These are phyloP conservation scores for Cyprinodon tularosa DNA, from an alignment of 2,113 vertebrate genomes.

Conservation along the genomic window DNA sequence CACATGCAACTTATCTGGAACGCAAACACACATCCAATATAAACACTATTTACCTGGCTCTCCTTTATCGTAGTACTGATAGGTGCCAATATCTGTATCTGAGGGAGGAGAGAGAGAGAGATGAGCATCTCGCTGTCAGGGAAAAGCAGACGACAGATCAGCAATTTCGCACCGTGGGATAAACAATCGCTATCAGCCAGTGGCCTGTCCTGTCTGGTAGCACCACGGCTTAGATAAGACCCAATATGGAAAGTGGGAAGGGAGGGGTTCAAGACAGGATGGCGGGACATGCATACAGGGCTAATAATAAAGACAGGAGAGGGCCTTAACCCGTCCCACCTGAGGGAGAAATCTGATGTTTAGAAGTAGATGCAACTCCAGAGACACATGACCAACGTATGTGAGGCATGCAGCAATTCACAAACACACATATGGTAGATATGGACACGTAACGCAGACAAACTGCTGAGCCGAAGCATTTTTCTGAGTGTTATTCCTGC, in stretches of 20 bases:
- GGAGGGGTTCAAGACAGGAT: constrained; percentile 34
- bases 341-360: constrained; percentile 56
- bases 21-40: constrained; percentile 71
- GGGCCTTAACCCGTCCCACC: constrained; percentile 50
- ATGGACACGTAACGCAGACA: constrained; percentile 34
- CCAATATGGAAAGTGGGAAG: constrained; percentile 36
- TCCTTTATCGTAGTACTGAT: constrained; percentile 91
- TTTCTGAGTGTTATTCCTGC: constrained; percentile 66
- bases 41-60: constrained; percentile 87
- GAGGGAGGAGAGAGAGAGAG: constrained; percentile 66
- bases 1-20: constrained; percentile 72
- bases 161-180: constrained; percentile 76
- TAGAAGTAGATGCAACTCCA: constrained; percentile 33
- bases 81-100: constrained; percentile 94
- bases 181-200: constrained; percentile 79
- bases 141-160: constrained; percentile 77
- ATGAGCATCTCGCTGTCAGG: constrained; percentile 74
- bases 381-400: constrained; percentile 30
- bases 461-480: constrained; percentile 69
- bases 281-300: constrained; percentile 35
- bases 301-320: constrained; percentile 74
- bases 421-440: constrained; percentile 16
- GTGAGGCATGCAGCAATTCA: constrained; percentile 3
- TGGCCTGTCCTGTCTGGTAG: constrained; percentile 76
- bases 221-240: constrained; percentile 74